A percentile compares a stretch with the other conserved stretches of the same genome.
These are phyloP conservation scores for Caracal caracal DNA, from an alignment of 2,113 vertebrate genomes.

Conservation along the genomic window DNA sequence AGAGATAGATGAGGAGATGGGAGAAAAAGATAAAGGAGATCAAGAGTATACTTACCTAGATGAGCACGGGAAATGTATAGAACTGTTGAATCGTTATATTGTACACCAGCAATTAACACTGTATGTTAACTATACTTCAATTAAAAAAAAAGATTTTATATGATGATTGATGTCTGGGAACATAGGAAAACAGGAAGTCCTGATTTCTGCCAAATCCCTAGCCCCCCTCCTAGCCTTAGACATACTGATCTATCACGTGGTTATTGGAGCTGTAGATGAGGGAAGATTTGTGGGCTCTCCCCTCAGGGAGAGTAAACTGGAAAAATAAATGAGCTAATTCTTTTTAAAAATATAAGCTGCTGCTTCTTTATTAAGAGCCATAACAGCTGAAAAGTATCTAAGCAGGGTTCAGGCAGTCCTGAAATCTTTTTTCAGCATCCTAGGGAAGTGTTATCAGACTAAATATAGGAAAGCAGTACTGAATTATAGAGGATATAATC, in stretches of 20 bases:
- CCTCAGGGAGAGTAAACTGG: neutral
- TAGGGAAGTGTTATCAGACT: neutral
- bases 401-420: neutral
- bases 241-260: neutral
- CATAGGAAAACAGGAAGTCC: neutral
- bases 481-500: neutral
- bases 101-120: neutral
- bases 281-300: neutral
- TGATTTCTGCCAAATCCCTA: neutral
- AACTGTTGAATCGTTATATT: neutral
- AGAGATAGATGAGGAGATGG: neutral
- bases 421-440: neutral
- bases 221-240: neutral
- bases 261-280: neutral
- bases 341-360: neutral
- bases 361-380: neutral
- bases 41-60: neutral
- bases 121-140: neutral
- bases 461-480: neutral
- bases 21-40: neutral
- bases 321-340: neutral
- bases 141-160: neutral
- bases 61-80: neutral
- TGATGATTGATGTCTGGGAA: neutral
- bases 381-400: neutral